A percentile compares a stretch with the other conserved stretches of the same genome.
Conservation (phyloP, 2,797 vertebrate species). For the Vireo griseus region DNA sequence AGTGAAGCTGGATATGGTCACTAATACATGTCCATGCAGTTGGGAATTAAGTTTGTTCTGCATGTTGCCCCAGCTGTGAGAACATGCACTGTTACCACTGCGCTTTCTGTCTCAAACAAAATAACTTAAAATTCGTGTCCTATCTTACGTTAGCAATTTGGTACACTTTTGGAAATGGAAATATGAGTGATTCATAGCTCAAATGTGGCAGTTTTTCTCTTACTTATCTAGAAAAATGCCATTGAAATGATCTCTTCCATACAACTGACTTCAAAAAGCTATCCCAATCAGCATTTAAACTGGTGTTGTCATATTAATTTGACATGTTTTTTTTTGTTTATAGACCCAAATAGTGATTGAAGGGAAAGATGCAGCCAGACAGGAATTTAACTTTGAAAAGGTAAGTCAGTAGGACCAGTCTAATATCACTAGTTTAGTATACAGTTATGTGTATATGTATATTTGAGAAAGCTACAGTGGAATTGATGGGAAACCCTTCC, state of each 20-base stretch:
- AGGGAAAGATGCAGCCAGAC: slow-evolving; percentile 45
- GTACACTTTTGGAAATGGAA: neutral
- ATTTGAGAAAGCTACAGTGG: accelerated
- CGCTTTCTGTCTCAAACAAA: neutral
- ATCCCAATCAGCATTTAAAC: neutral
- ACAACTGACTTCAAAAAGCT: neutral
- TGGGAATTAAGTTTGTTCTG: neutral
- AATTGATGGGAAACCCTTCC: accelerated
- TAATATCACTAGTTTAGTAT: neutral
- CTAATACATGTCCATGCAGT: neutral
- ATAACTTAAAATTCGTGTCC: neutral
- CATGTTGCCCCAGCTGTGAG: accelerated
- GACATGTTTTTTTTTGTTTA: slow-evolving; percentile 2
- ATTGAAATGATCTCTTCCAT: neutral
- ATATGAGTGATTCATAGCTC: accelerated
- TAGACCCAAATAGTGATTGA: slow-evolving; percentile 40
- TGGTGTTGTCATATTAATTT: neutral
- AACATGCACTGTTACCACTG: accelerated
- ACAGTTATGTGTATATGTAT: neutral
- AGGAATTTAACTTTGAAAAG: slow-evolving; percentile 87
- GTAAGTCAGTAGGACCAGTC: slow-evolving; percentile 65
- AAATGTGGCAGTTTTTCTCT: neutral
- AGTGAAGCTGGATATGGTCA: neutral
- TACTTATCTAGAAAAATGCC: neutral
- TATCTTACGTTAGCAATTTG: neutral